Base-by-base conservation (phyloP, 1,140 invertebrate species). In the Archivesica marissinica region DNA sequence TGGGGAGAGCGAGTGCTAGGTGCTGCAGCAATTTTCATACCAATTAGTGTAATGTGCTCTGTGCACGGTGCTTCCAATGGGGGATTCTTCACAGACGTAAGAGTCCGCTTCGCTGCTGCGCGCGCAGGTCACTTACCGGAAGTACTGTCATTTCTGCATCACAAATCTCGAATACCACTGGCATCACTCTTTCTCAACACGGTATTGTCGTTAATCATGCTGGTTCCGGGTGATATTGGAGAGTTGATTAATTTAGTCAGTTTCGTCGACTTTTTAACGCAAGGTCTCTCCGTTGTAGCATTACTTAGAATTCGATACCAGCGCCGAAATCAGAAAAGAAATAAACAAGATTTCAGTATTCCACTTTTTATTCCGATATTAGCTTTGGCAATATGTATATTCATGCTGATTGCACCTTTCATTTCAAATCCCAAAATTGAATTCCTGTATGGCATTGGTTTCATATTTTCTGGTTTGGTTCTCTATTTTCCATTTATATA, bases 121-220 rank as follows among this genome's bases (percentile, higher is more conserved):
- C 76, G 76, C 38, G 76, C 76, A n/a, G 76, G 76, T 64, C 76
- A 79, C 35, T 66, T 79, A 44, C 76, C 76, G 35, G 76, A 79
- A 47, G 59, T 79, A n/a, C n/a, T 79, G 25, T 79, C 56, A 20
- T 79, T 44, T 66, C n/a, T 79, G 28, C 56, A 79, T 44, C 17
- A 44, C 23, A 61, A 47, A 33, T 61, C 76, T 33, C 38, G 54
- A 28, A 79, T 79, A 20, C 76, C 76, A 1, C n/a, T 79, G 17
- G 76, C 20, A 9, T 61, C 76, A 33, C 25, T 79, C 11, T 25
- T 50, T 2, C 17, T 79, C 4, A 79, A 79, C 33, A 79, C 76
- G 17, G 35, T 64, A 33, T 2, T 79, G 0, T 17, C 56, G 9
- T 30, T 79, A 0, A 30, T 79, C 2, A 59, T 79, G 54, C 35